Conservation (phyloP, 2,113 vertebrate species). For the Mobula birostris region DNA sequence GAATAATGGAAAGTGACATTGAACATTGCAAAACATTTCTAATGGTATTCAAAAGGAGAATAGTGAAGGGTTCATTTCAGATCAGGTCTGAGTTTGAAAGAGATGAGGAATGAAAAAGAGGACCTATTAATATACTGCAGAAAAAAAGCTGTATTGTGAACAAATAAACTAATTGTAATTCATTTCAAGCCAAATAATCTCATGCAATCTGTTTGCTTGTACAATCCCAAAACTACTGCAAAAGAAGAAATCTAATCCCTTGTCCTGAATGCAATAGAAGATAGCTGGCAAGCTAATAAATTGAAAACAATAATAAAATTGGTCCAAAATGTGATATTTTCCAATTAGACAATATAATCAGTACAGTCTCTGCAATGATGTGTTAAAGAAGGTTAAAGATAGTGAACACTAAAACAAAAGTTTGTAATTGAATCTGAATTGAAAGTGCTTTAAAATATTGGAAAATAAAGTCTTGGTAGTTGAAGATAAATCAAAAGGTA, state of each 20-base stretch:
- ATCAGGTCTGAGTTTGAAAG: neutral
- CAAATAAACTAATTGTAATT: neutral
- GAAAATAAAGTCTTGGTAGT: neutral
- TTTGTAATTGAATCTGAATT: neutral
- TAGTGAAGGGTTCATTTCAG: neutral
- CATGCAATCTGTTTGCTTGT: neutral
- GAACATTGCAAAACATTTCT: neutral
- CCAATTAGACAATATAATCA: neutral
- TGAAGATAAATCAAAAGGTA: neutral
- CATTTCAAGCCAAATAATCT: neutral
- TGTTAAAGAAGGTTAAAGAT: neutral
- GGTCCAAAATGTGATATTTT: neutral
- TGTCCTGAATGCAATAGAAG: neutral
- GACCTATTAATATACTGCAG: neutral
- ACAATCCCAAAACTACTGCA: neutral
- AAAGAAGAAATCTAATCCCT: neutral
- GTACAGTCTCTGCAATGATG: neutral
- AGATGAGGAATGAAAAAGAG: neutral
- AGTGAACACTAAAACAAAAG: neutral
- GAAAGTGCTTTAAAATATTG: neutral
- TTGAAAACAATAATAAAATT: neutral
- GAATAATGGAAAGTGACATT: neutral
- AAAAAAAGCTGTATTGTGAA: neutral
- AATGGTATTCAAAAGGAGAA: conserved; percentile 1
- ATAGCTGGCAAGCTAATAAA: neutral